Conservation (phyloP, 2,888 invertebrate genomes). For the Andrena fulva region DNA sequence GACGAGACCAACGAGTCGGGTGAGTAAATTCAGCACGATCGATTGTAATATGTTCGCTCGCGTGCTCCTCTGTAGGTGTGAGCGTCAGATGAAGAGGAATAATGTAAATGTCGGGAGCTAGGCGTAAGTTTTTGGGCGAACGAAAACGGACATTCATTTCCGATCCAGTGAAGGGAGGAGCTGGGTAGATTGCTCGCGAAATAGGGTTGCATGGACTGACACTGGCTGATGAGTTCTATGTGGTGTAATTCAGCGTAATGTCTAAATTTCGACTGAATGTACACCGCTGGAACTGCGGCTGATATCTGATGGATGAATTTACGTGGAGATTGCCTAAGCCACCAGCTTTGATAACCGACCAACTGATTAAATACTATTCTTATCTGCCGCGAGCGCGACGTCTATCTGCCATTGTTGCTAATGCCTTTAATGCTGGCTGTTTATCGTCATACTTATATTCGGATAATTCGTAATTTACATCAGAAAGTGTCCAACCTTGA, state of each 20-base stretch:
- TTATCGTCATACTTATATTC: too few species aligned
- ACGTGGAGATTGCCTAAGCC: not conserved
- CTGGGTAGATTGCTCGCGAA: not conserved
- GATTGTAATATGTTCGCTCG: slow-evolving; percentile 38
- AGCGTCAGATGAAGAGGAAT: not conserved
- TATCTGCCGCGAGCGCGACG: not conserved
- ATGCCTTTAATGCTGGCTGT: not conserved
- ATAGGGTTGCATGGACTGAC: not conserved
- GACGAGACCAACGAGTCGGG: slow-evolving; percentile 36
- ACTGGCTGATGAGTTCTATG: not conserved
- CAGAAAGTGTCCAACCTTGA: not conserved
- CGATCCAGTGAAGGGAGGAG: not conserved
- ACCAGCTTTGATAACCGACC: slow-evolving; percentile 18
- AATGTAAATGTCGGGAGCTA: not conserved
- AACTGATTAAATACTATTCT: slow-evolving; percentile 39
- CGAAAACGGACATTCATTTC: not conserved
- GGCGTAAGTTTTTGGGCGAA: not conserved
- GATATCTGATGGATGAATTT: not conserved
- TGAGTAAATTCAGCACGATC: slow-evolving; percentile 55
- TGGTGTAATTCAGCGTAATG: not conserved
- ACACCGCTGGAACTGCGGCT: not conserved
- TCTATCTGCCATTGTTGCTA: not conserved
- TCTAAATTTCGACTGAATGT: not conserved
- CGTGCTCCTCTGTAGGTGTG: not conserved
- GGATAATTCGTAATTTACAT: too few species aligned